phyloP scores from a whole-genome alignment of 2,113 vertebrate species.

The Rissa tridactyla region DNA sequence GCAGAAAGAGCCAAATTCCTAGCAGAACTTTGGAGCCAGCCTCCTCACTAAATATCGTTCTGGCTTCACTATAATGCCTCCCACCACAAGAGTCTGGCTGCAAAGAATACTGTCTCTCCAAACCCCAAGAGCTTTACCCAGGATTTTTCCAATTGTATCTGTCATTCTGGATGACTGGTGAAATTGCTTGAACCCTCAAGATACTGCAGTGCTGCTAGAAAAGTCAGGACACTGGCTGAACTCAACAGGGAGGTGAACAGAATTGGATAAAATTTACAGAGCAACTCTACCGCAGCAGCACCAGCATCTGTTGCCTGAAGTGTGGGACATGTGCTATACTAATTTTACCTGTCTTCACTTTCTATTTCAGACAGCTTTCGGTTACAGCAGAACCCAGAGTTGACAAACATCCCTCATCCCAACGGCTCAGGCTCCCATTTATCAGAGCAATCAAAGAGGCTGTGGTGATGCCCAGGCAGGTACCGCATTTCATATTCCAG shows the following conservation, averaged over 20 bases:
- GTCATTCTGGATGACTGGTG: slow-evolving; percentile 23
- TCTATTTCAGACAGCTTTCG: background rate
- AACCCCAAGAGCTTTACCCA: slow-evolving; percentile 17
- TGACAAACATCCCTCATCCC: background rate
- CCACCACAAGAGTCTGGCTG: slow-evolving; percentile 43
- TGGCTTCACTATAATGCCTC: slow-evolving; percentile 16
- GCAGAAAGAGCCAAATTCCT: slow-evolving; percentile 12
- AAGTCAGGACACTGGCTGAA: slow-evolving; percentile 38
- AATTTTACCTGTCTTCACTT: background rate
- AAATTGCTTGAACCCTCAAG: background rate
- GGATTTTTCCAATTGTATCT: slow-evolving; percentile 41
- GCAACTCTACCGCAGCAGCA: background rate
- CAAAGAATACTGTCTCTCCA: background rate
- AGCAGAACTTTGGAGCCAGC: slow-evolving; percentile 25
- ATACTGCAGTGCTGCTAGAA: background rate
- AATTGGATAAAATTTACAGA: background rate
- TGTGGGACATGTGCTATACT: background rate
- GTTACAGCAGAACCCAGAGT: background rate
- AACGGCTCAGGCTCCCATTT: background rate
- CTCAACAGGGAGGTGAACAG: background rate
- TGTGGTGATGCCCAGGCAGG: background rate
- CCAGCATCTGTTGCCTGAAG: background rate
- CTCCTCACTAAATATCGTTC: slow-evolving; percentile 37
- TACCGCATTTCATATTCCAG: background rate
- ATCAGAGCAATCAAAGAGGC: background rate